Base-by-base conservation (phyloP, 2,888 invertebrate genomes). In the Platycnemis pennipes region DNA sequence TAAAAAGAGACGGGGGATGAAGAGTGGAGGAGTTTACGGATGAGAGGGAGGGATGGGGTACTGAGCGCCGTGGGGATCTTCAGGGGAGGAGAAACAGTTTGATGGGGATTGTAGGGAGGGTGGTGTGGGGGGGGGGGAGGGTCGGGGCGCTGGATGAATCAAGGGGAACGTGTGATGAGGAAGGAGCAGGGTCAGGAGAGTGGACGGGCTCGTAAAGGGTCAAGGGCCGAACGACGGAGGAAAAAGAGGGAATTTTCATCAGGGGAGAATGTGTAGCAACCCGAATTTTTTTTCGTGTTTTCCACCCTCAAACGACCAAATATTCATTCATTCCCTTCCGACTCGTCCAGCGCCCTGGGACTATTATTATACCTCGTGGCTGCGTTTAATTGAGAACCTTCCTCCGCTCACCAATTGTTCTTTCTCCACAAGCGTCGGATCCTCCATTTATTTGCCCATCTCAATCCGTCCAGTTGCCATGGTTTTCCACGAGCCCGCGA, bases 201-300 rank as follows among this genome's bases (percentile, higher is more conserved):
- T 69, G 77, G 77, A 13, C 13, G 26, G 37, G 77, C 11, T 31
- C 37, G 77, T 37, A 2, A 31, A 37, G 77, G 77, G 77, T 77
- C 77, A 77, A 77, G 37, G 37, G 77, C 77, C 13, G 77, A 13
- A 26, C 37, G 77, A 16, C 11, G 77, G 37, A 77, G 77, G 77
- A 77, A 77, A 77, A 37, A 77, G 77, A 13, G 77, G 77, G 37
- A 77, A 77, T 77, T 77, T 77, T 77, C 77, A 77, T 77, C 77
- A 77, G n/a, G 1, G 26, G 37, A 37, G 16, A 77, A 77, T 77
- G 37, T 37, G 31, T 77, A 77, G 37, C 37, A 77, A 77, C 37
- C 13, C 11, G 37, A n/a, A 77, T 77, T 77, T 77, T 77, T 87
- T 19, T 87, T n/a, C 45, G 16, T 42, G 31, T 45, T 45, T 56